Base-by-base conservation (phyloP, 2,113 vertebrate species). In the Ondatra zibethicus region DNA sequence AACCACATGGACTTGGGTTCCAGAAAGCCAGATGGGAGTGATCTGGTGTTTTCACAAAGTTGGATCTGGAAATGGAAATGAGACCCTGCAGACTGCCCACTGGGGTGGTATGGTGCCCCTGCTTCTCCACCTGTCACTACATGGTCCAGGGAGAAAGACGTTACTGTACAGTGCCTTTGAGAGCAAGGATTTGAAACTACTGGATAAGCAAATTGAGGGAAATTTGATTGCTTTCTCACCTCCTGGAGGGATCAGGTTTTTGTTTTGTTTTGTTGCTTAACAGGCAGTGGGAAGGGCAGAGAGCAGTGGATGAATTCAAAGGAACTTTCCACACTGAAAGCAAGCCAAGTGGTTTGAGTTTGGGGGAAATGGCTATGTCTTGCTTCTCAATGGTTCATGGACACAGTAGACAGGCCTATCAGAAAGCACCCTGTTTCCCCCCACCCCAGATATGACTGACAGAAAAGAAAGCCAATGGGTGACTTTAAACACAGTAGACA, bases 321-420 rank as follows among this genome's bases (percentile, higher is more conserved):
- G 36, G 50, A 86, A 36, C 3, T 58, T 50, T 88, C 88, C n/a
- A 50, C 50, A 33, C 1, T 93, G 81, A 94, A 87, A 72, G 13
- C 13, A 52, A 82, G 33, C 52, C 75, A 84, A 8, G 19, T 76
- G 65, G 58, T 58, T 84, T 70, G 92, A 66, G 33, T 33, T 16
- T n/a, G 85, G 73, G 42, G 63, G 84, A 95, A 95, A 58, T 52
- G 31, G 42, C 17, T 27, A 27, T 31, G 61, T n/a, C 63, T 73
- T 85, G 4, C 52, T 73, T 61, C 33, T 63, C 45, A 23, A 47
- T 33, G 47, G 25, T 52, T 12, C 52, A 39, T 65, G 45, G 25
- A 19, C 36, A 36, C 52, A 84, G 55, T 29, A 45, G 92, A 80
- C 45, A 85, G 84, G 52, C 17, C 23, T 39, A 63, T n/a, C 92